Evolutionary conservation across 1,140 invertebrate species (phyloP).

Genomic region (Oryzaephilus surinamensis): DNA sequence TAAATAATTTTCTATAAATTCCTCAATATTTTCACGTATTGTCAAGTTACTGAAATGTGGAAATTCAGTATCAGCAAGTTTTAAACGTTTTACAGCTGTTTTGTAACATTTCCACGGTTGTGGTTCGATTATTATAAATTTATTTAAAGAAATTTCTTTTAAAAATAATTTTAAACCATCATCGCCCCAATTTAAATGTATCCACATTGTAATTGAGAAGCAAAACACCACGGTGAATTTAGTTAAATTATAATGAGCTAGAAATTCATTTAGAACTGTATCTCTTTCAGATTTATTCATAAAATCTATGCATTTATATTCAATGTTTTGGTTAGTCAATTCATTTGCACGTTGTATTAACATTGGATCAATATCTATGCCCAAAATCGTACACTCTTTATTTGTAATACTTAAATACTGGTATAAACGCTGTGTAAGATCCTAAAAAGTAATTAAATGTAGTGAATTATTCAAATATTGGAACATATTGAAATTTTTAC

Average conservation of each 20-base stretch:
- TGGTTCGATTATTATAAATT: constrained; percentile 61
- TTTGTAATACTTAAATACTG: constrained; percentile 41
- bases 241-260: constrained; percentile 33
- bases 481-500: constrained; percentile 14
- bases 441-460: constrained; percentile 32
- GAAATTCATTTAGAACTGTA: constrained; percentile 36
- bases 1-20: constrained; percentile 49
- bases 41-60: constrained; percentile 45
- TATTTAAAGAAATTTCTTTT: constrained; percentile 40
- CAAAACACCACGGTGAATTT: constrained; percentile 63
- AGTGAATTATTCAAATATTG: constrained; percentile 4
- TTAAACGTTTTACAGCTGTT: constrained; percentile 58
- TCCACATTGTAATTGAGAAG: constrained; percentile 82
- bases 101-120: constrained; percentile 74
- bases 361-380: constrained; percentile 60
- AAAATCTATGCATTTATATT: constrained; percentile 51
- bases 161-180: constrained; percentile 51
- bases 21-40: constrained; percentile 47
- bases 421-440: constrained; percentile 50
- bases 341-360: constrained; percentile 54
- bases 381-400: constrained; percentile 46
- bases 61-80: constrained; percentile 49
- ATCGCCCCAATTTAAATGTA: constrained; percentile 74
- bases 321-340: constrained; percentile 38
- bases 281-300: constrained; percentile 38